phyloP scores from a whole-genome alignment of 2,113 vertebrate genomes.

The Myrmophylax atrothorax region DNA sequence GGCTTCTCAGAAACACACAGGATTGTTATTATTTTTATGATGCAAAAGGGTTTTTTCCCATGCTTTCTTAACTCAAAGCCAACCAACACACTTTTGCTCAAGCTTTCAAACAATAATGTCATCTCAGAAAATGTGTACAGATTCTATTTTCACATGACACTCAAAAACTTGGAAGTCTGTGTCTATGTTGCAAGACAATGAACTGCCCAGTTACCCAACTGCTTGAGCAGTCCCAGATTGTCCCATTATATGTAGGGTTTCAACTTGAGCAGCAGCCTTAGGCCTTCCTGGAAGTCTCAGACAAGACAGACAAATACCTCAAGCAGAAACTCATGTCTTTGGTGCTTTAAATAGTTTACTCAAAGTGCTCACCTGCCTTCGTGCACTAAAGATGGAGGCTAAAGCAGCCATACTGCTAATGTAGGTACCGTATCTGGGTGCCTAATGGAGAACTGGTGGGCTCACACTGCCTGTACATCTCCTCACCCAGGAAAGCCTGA shows the following conservation, averaged over 20 bases:
- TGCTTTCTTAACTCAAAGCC: background rate
- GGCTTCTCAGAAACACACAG: background rate
- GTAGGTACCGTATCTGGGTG: background rate
- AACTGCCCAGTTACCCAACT: background rate
- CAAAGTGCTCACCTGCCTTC: background rate
- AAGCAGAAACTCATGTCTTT: background rate
- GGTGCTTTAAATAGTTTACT: background rate
- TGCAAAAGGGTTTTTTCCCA: background rate
- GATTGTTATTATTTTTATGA: background rate
- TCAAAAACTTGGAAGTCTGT: background rate
- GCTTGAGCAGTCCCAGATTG: background rate
- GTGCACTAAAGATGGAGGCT: background rate
- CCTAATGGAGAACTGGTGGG: background rate
- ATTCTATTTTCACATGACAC: background rate
- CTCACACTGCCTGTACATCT: background rate
- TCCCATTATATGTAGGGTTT: background rate
- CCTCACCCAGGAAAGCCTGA: background rate
- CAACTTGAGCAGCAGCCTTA: background rate
- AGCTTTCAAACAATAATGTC: background rate
- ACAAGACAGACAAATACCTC: background rate
- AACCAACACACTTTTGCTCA: background rate
- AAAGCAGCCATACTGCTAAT: background rate
- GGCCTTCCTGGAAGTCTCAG: background rate
- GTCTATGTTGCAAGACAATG: background rate
- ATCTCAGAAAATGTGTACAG: background rate